Evolutionary conservation across 2,888 invertebrate species (phyloP).

Genomic region (Agonopterix alstromeriana): DNA sequence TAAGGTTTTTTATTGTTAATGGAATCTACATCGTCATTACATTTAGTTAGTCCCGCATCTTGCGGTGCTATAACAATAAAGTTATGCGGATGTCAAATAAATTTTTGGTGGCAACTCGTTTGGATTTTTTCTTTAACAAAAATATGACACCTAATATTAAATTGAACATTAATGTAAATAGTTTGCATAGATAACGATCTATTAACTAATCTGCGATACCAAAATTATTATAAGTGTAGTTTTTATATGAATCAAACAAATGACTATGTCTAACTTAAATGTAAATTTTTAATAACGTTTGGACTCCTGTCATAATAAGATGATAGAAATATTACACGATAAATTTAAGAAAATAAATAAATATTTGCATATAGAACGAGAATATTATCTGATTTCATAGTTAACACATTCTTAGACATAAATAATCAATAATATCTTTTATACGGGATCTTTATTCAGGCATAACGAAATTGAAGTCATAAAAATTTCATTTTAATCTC

Average conservation of each 20-base stretch:
- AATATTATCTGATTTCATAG: not conserved
- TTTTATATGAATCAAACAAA: not conserved
- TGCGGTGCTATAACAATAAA: slow-evolving; percentile 53
- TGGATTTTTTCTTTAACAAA: slow-evolving; percentile 19
- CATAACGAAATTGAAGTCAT: slow-evolving; percentile 53
- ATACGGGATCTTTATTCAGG: slow-evolving; percentile 31
- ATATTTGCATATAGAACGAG: not conserved
- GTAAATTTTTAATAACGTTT: not conserved
- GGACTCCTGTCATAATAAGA: slow-evolving; percentile 3
- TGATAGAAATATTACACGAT: slow-evolving; percentile 1
- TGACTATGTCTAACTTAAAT: not conserved
- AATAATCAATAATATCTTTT: not conserved
- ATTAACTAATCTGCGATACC: slow-evolving; percentile 18
- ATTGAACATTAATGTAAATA: slow-evolving; percentile 16
- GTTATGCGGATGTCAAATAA: slow-evolving; percentile 33
- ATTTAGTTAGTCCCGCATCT: slow-evolving; percentile 55
- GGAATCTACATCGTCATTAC: slow-evolving; percentile 67
- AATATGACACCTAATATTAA: slow-evolving; percentile 22
- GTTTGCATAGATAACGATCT: slow-evolving; percentile 23
- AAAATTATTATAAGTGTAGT: slow-evolving; percentile 11
- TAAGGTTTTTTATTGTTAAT: slow-evolving; percentile 35
- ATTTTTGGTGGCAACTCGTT: slow-evolving; percentile 13
- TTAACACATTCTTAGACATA: not conserved
- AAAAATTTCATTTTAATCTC: slow-evolving; percentile 72
- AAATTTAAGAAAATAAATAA: slow-evolving; percentile 1